Base-by-base conservation (phyloP, 2,797 vertebrate genomes). In the Atherinosoma microstoma region DNA sequence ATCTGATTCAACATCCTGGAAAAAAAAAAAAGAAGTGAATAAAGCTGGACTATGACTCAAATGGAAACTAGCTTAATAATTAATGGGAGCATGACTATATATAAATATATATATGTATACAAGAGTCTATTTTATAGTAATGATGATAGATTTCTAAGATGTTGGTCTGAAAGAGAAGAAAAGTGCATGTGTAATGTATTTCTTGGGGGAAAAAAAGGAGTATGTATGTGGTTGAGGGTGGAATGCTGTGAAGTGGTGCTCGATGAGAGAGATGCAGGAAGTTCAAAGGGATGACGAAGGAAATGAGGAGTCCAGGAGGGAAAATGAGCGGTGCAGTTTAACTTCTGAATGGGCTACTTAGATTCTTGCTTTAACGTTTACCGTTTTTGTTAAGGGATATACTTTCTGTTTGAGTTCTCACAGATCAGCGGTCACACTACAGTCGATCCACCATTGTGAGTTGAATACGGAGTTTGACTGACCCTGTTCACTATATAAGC, bases 141-240 rank as follows among this genome's bases (percentile, higher is more conserved):
- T 75, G 64, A 84, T 86, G 81, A 87, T 91, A 57, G 76, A 65
- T 88, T 88, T 89, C 24, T 75, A 85, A 88, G 79, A 86, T 85
- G 84, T 67, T 84, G 7, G 40, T 67, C 34, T 78, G 70, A 69
- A 70, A 59, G 40, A 30, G 65, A 83, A 47, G 66, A 34, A 83
- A 85, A 75, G 73, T 81, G 84, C 84, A 88, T 83, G 84, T 84
- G 84, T 84, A 64, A 76, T 70, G 59, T 61, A 70, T 84, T 78
- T 63, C 8, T 49, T n/a, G 6, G 2, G 32, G 34, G 64, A 68
- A 73, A 20, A 54, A 67, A 36, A 54, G 54, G 59, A 3, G 68
- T 79, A 85, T 84, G 82, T 72, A 45, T 72, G 87, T 89, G 85
- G 88, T 87, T 54, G 58, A 63, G 60, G 64, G 66, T 71, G 83